These are phyloP conservation scores for Lordiphosa stackelbergi DNA, from an alignment of 1,140 invertebrate genomes.

Conservation along the genomic window DNA sequence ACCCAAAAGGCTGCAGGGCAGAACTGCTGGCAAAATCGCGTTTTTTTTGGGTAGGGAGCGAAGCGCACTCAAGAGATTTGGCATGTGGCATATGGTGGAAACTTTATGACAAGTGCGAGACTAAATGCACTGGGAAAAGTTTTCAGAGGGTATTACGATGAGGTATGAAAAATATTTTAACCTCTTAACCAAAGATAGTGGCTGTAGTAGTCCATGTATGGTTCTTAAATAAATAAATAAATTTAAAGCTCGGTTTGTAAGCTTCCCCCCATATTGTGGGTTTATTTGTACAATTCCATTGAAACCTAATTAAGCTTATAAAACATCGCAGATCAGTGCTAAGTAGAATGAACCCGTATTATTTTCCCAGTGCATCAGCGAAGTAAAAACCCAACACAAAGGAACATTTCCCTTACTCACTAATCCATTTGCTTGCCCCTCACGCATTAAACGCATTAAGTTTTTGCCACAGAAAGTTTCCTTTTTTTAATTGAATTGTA, in stretches of 20 bases:
- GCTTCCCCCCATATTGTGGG: no score
- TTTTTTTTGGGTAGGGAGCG: constrained; percentile 18
- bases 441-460: constrained; percentile 73
- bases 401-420: constrained; percentile 21
- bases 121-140: constrained; percentile 3
- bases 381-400: constrained; percentile 19
- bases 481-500: constrained; percentile 72
- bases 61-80: constrained; percentile 50
- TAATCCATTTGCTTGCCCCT: constrained; percentile 68
- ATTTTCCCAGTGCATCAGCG: neutral
- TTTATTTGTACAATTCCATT: no score
- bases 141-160: neutral
- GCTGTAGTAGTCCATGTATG: no score
- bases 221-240: no score
- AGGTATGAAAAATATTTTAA: no score
- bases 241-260: no score
- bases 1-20: constrained; percentile 40
- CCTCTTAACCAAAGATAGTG: no score
- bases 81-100: constrained; percentile 52
- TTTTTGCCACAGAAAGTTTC: constrained; percentile 27
- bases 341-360: no score
- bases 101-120: constrained; percentile 51
- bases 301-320: no score
- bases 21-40: constrained; percentile 12
- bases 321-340: no score